Conservation (phyloP, 2,797 vertebrate species). For the Rhynchotus rufescens region DNA sequence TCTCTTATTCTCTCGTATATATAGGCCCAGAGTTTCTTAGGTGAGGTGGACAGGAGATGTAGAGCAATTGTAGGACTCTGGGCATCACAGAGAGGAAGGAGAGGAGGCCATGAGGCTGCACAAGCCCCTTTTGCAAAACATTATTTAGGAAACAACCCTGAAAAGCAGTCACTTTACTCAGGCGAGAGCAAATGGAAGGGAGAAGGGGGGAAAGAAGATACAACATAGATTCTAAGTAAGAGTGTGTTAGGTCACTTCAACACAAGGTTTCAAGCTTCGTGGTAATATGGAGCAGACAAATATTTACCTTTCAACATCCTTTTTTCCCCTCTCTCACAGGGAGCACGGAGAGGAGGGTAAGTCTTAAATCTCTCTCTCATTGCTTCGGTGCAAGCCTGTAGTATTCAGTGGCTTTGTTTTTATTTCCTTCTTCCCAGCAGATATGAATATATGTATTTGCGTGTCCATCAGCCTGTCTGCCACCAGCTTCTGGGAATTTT, state of each 20-base stretch:
- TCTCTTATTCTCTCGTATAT: neutral
- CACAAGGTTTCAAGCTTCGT: neutral
- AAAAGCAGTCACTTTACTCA: neutral
- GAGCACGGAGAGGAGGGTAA: conserved; percentile 91
- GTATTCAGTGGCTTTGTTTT: neutral
- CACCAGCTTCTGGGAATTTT: neutral
- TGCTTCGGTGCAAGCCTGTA: neutral
- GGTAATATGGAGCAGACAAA: neutral
- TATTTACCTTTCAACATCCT: neutral
- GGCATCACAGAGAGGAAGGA: neutral
- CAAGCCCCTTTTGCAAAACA: neutral
- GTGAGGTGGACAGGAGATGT: neutral
- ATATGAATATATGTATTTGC: neutral
- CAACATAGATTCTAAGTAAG: neutral
- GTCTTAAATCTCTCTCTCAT: conserved; percentile 55
- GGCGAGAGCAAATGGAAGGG: neutral
- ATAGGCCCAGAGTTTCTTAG: neutral
- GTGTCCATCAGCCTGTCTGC: neutral
- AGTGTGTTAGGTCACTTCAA: neutral
- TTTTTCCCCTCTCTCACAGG: conserved; percentile 74
- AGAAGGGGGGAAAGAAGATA: neutral
- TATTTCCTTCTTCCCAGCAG: neutral
- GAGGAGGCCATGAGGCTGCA: accelerated
- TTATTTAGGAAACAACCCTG: neutral
- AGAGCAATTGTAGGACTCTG: neutral